Evolutionary conservation across 1,140 invertebrate genomes (phyloP).

Genomic region (Holcopasites calliopsidis): DNA sequence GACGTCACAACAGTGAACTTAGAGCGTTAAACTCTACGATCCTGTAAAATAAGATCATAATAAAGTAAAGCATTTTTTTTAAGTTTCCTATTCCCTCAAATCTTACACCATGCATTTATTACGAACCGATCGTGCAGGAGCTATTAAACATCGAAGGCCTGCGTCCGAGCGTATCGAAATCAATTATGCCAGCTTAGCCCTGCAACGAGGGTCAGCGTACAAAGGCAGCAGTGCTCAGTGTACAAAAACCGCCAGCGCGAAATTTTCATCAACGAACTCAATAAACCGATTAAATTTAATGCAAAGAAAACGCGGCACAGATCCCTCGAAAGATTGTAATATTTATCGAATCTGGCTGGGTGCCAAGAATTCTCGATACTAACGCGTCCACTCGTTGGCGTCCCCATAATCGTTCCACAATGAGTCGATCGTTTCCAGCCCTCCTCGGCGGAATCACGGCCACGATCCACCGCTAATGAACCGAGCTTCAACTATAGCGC

Average conservation of each 20-base stretch:
- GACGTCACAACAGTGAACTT: too few species aligned
- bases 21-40: too few species aligned
- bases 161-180: background rate
- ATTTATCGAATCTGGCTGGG: background rate
- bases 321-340: background rate
- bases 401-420: background rate
- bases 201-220: background rate
- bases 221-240: background rate
- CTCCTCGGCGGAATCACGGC: background rate
- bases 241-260: background rate
- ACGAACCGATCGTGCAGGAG: too few species aligned
- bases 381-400: background rate
- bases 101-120: too few species aligned
- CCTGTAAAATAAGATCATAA: too few species aligned
- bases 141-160: background rate
- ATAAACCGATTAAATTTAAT: background rate
- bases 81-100: too few species aligned
- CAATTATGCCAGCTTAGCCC: background rate
- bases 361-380: background rate
- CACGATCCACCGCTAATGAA: conserved; percentile 11
- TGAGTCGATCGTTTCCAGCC: background rate
- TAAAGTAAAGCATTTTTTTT: too few species aligned
- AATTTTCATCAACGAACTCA: background rate
- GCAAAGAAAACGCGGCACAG: background rate
- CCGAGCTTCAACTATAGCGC: background rate